Percentiles rank a stretch among this genome's conserved stretches.
phyloP scores from a whole-genome alignment of 1,140 invertebrate species.

The Teleopsis dalmanni region DNA sequence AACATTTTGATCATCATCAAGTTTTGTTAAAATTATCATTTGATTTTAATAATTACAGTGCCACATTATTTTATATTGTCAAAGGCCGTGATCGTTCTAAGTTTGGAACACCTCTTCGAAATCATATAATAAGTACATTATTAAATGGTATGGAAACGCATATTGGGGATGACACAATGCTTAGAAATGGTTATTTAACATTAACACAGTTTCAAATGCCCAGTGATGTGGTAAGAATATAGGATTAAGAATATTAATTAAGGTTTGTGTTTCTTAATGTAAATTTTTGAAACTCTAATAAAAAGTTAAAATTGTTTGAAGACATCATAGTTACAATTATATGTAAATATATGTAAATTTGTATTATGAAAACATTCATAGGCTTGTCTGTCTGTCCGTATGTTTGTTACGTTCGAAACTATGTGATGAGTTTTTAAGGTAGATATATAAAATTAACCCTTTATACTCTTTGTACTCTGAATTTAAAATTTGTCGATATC shows the following conservation, averaged over 20 bases:
- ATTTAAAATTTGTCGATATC: too few relatives aligned
- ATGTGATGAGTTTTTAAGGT: too few relatives aligned
- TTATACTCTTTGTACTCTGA: too few relatives aligned
- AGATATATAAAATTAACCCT: too few relatives aligned
- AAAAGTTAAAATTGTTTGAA: too few relatives aligned
- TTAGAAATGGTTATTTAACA: slow-evolving; percentile 90
- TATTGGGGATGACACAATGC: slow-evolving; percentile 80
- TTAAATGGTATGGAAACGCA: slow-evolving; percentile 84
- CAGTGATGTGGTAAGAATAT: slow-evolving; percentile 82
- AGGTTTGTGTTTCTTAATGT: too few relatives aligned
- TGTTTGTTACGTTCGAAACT: too few relatives aligned
- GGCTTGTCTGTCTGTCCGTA: not conserved
- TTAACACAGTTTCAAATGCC: slow-evolving; percentile 93
- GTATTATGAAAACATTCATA: too few relatives aligned
- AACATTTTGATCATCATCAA: not conserved
- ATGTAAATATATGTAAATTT: too few relatives aligned
- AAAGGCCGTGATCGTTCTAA: slow-evolving; percentile 70
- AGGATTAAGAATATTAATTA: not conserved
- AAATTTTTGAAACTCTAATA: too few relatives aligned
- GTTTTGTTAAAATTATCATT: not conserved
- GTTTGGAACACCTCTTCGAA: slow-evolving; percentile 60
- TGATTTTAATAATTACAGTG: slow-evolving; percentile 52
- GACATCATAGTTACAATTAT: too few relatives aligned
- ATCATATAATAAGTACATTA: slow-evolving; percentile 69
- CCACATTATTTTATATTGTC: slow-evolving; percentile 89